Evolutionary conservation across 2,113 vertebrate species (phyloP).

Genomic region (Epinephelus moara): DNA sequence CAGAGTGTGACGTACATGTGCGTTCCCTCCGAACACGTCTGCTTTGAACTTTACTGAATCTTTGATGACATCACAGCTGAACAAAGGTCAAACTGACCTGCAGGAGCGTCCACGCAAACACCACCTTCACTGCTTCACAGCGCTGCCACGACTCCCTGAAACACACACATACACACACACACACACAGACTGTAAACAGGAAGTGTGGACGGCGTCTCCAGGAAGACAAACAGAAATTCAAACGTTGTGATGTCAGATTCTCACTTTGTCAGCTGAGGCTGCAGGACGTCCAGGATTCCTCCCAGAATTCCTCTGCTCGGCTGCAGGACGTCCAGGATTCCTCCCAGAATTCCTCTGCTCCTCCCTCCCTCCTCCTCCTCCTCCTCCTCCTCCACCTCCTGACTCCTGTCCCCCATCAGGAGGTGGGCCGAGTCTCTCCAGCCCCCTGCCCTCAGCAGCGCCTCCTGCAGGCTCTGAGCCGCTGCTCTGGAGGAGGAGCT

Average conservation of each 20-base stretch:
- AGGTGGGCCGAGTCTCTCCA: conserved; percentile 74
- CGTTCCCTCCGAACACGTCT: no score
- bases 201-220: no score
- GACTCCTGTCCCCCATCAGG: conserved; percentile 44
- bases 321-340: conserved; percentile 72
- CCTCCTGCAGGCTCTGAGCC: conserved; percentile 48
- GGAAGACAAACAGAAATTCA: no score
- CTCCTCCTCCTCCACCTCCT: background rate
- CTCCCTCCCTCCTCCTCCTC: background rate
- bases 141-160: conserved; percentile 56
- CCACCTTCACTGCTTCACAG: conserved; percentile 54
- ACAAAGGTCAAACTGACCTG: conserved; percentile 61
- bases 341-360: conserved; percentile 51
- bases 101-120: conserved; percentile 71
- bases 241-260: background rate
- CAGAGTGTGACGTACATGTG: no score
- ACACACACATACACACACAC: conserved; percentile 14
- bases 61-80: background rate
- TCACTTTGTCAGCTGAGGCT: conserved; percentile 71
- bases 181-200: background rate
- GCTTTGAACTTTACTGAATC: no score
- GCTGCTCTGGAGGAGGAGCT: conserved; percentile 52
- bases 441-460: conserved; percentile 59
- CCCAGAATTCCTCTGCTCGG: conserved; percentile 59
- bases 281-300: conserved; percentile 71